Base-by-base conservation (phyloP, 2,797 vertebrate species). In the Silurus aristotelis region DNA sequence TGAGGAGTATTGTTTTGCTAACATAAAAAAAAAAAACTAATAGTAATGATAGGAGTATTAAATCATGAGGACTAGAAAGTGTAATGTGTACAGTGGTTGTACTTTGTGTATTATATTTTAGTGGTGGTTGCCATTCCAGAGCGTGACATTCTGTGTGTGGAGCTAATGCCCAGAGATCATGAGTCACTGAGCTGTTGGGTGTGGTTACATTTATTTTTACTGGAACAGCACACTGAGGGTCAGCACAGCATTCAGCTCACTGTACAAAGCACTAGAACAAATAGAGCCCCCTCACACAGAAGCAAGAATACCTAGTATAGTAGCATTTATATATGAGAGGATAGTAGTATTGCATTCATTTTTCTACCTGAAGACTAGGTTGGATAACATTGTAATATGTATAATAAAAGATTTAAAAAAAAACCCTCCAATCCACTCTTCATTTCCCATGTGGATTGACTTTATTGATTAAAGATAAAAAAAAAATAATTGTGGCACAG, bases 201-300 rank as follows among this genome's bases (percentile, higher is more conserved):
- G 88, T 81, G 87, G 60, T 79, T 76, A 73, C 22, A 48, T 80
- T 84, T 88, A 86, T 89, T 90, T 87, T 80, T 89, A 83, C 70
- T 82, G 64, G 7, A 43, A 82, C 46, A 71, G 67, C 43, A 27
- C 13, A 52, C 63, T 48, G n/a, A 82, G 12, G 10, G 43, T 6
- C 38, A 81, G 70, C 9, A n/a, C 13, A 46, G 2, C 13, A 14
- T 56, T 76, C 25, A 27, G 43, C 71, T 22, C 71, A 17, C 61
- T 77, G 67, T 6, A 27, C 81, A 22, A 52, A 64, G 15, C 27
- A 85, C n/a, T 71, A 20, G 48, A 64, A 9, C 52, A 61, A 9
- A 22, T 48, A 17, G 55, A 31, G 25, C 0, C 48, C 46, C 72
- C 60, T 82, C 60, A 22, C 1, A n/a, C 27, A 83, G 15, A 20